Evolutionary conservation across 2,888 invertebrate species (phyloP), one percentile per base, ranked within the genome.

Genomic region (Pheosia tremula): DNA sequence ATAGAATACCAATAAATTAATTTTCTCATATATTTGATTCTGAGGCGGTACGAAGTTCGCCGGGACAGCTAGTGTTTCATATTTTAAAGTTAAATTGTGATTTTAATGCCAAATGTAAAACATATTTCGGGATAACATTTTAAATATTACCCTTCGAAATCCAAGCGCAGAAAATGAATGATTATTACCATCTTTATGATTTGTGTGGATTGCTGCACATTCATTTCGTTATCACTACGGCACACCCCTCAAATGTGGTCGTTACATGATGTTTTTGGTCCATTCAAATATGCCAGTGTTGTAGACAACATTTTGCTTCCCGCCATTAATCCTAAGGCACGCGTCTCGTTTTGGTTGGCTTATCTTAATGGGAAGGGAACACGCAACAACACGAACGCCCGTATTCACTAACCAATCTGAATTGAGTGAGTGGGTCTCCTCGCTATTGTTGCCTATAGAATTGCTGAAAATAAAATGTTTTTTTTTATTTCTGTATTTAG

Each of bases 321-420:
- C 78, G 79, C 81, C 85, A 86, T 86, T 87, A 84, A 87, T 86
- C 82, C 80, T 80, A 80, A 84, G 83, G 80, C 79, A 83, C 82
- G 85, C 82, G 77, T 85, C 83, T 85, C 84, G 81, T 83, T 84
- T 82, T 80, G 80, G 79, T 73, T 79, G 80, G 85, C 86, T 87
- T 88, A 87, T 86, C 87, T 86, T 85, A 86, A 88, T 86, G 83
- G 84, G 76, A 74, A 67, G 79, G 79, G 79, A 81, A 79, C 87
- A 88, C 82, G 86, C 84, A 81, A 87, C 80, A 81, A 76, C 78
- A 78, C 73, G 78, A 78, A 70, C 64, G 69, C 72, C 72, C 69
- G 69, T 72, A 64, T 80, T 78, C 75, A 76, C 72, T 67, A 73
- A 75, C 75, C 79, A 77, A 81, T 80, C 76, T 71, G 77, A 71